Base-by-base conservation (phyloP, 2,888 invertebrate species). In the Allacma fusca region DNA sequence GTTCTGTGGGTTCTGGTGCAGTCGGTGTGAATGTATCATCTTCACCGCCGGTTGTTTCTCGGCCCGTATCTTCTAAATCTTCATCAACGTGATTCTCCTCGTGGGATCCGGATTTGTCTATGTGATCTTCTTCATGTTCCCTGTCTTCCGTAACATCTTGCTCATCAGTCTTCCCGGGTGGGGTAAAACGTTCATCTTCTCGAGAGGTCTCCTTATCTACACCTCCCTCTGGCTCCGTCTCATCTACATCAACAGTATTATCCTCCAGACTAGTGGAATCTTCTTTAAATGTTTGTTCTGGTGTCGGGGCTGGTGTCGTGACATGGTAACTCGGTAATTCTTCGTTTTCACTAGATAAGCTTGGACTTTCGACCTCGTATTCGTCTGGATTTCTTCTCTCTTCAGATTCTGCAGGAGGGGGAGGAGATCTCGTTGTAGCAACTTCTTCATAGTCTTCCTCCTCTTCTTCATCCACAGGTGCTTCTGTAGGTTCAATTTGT, bases 331-430 rank as follows among this genome's bases (percentile, higher is more conserved):
- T 78, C 43, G 19, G 77, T 77, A 69, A 0, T 74, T 76, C 1
- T 65, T 40, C 43, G 29, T 62, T 44, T 75, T 62, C 75, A n/a
- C 40, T 24, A 62, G 29, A 59, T 65, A 28, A 34, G 34, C 34
- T 59, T 40, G 69, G 75, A 19, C 62, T 75, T 24, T 79, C 82
- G 21, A 75, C 76, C 16, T 79, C 76, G 19, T 79, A 78, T 44
- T 79, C 80, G 12, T 68, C 72, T 59, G 57, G 34, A 1, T 24
- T 1, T 73, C 24, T 44, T 7, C 50, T 24, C n/a, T 73, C 64
- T 19, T 59, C 65, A 1, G 68, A 23, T 23, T 64, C 24, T 16
- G 44, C 28, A 5, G 70, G 57, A 24, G 70, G 23, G 2, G 69
- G 23, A 67, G 71, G 43, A 29, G n/a, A n/a, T 68, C 16, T 68